These are phyloP conservation scores for Diaperis boleti DNA, from an alignment of 2,888 invertebrate genomes.

Conservation along the genomic window DNA sequence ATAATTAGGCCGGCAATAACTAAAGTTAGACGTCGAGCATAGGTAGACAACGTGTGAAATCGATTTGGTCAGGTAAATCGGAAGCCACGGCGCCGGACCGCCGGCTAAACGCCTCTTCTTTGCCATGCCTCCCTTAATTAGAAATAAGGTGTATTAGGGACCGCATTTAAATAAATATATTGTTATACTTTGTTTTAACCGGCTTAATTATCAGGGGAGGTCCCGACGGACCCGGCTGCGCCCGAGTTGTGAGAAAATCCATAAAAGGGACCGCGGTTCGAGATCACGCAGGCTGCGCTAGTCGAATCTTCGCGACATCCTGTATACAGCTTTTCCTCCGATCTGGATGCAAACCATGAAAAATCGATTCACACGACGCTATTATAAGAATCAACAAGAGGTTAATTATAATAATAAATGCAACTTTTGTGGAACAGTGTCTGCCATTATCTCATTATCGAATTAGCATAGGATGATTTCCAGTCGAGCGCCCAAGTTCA, in stretches of 20 bases:
- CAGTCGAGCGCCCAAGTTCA: conserved; percentile 50
- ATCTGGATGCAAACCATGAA: no score
- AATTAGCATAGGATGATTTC: conserved; percentile 51
- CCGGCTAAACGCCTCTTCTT: conserved; percentile 55
- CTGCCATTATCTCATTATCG: conserved; percentile 37
- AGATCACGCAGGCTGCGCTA: no score
- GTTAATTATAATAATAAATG: not conserved
- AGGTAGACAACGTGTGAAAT: conserved; percentile 60
- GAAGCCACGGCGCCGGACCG: conserved; percentile 62
- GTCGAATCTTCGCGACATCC: not conserved
- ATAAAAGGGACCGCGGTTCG: conserved; percentile 3
- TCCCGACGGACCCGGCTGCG: conserved; percentile 36
- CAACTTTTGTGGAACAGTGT: not conserved
- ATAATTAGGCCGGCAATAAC: conserved; percentile 22
- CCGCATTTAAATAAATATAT: conserved; percentile 53
- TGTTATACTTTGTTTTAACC: conserved; percentile 49
- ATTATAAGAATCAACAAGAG: no score
- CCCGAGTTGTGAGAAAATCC: conserved; percentile 34
- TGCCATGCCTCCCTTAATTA: conserved; percentile 60
- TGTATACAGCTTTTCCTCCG: no score
- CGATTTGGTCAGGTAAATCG: conserved; percentile 62
- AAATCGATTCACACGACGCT: no score
- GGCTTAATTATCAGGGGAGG: conserved; percentile 40
- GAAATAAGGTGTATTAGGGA: conserved; percentile 54
- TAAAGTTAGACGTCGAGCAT: conserved; percentile 47